phyloP scores from a whole-genome alignment of 2,797 vertebrate genomes.

The Schizopygopsis pylzovi region DNA sequence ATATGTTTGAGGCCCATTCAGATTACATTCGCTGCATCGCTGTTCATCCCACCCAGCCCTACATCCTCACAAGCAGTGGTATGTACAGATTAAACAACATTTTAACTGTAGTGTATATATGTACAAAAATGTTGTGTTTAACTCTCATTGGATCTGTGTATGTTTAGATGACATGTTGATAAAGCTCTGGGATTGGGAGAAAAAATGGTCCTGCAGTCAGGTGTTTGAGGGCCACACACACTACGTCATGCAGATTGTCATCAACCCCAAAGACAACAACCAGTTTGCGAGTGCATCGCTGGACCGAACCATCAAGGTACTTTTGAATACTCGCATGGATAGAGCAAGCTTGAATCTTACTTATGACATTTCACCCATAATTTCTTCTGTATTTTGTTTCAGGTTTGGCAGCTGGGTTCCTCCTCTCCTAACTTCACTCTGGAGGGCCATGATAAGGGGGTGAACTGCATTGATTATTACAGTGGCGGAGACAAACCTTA shows the following conservation, averaged over 20 bases:
- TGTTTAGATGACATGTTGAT: constrained; percentile 96
- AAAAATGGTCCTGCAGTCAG: constrained; percentile 98
- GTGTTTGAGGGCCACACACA: constrained; percentile 99
- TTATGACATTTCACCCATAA: not conserved
- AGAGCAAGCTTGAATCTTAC: not conserved
- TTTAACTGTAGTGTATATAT: not conserved
- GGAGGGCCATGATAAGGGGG: constrained; percentile 97
- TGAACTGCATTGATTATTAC: constrained; percentile 98
- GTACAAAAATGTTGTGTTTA: not conserved
- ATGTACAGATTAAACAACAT: constrained; percentile 55
- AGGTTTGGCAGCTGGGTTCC: constrained; percentile 98
- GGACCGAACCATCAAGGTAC: constrained; percentile 97
- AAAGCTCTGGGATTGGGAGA: constrained; percentile 99
- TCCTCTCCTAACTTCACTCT: constrained; percentile 97
- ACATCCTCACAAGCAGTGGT: constrained; percentile 98
- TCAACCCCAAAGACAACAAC: constrained; percentile 99
- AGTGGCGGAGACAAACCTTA: constrained; percentile 98
- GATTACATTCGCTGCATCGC: constrained; percentile 98
- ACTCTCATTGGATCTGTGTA: constrained; percentile 46
- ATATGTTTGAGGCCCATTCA: constrained; percentile 98
- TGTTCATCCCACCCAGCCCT: constrained; percentile 98
- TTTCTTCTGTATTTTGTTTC: constrained; percentile 34
- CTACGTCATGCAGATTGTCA: constrained; percentile 99
- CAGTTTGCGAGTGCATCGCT: constrained; percentile 97
- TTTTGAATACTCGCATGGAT: not conserved